Evolutionary conservation across 2,888 invertebrate genomes (phyloP).

Genomic region (Drosophila borborema): DNA sequence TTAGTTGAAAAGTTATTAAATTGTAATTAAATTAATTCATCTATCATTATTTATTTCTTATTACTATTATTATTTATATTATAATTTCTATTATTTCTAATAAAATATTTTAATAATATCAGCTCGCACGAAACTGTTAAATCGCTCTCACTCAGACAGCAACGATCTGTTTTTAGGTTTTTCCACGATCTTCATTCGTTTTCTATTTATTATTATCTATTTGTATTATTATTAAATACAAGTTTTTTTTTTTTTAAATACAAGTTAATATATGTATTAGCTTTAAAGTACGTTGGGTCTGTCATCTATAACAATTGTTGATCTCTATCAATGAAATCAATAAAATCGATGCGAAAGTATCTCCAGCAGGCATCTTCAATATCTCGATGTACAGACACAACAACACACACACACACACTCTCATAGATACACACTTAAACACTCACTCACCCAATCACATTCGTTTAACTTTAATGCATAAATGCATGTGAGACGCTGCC

Average conservation of each 20-base stretch:
- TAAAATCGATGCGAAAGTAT: slow-evolving; percentile 82
- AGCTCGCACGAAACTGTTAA: no score
- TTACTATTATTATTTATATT: no score
- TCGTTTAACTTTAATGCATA: slow-evolving; percentile 60
- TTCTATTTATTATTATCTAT: background rate
- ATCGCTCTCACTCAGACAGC: no score
- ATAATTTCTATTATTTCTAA: no score
- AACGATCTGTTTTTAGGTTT: no score
- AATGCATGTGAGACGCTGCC: slow-evolving; percentile 56
- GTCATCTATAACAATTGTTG: slow-evolving; percentile 22
- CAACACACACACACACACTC: background rate
- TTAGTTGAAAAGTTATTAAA: no score
- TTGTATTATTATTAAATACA: background rate
- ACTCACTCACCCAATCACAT: slow-evolving; percentile 32
- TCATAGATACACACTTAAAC: background rate
- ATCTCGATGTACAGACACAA: background rate
- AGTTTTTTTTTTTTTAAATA: background rate
- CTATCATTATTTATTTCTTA: no score
- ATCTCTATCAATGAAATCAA: slow-evolving; percentile 81
- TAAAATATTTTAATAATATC: no score
- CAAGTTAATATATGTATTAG: no score
- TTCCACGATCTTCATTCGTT: no score
- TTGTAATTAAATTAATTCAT: no score
- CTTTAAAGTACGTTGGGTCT: no score
- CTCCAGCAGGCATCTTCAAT: slow-evolving; percentile 60